Evolutionary conservation across 2,797 vertebrate genomes (phyloP), one percentile per base, ranked within the genome.

Genomic region (Cottoperca gobio): DNA sequence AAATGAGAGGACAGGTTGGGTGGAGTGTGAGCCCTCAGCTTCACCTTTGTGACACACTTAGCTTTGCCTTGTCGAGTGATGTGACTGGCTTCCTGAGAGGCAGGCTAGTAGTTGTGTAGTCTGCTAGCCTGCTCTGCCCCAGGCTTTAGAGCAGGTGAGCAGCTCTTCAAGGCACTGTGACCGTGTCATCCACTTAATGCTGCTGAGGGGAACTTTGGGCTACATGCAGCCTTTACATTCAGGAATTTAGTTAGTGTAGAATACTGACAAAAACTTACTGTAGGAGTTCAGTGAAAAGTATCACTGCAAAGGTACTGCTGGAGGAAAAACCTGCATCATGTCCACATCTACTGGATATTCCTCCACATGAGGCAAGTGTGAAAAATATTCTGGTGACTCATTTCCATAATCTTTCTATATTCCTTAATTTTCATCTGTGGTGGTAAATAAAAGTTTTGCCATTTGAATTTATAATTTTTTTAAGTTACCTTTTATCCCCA

Each of bases 161-260:
- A 61, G 53, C 49, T 72, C 67, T 86, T 67, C 64, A 55, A 68
- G 40, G 45, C 35, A 50, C 60, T n/a, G 60, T 70, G 64, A 67
- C 58, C 23, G 5, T 23, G 23, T 50, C 42, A n/a, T 43, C 81
- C 46, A 69, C 75, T 70, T 59, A 21, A n/a, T n/a, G n/a, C 6
- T 45, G 37, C 13, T 39, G 19, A 67, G 31, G 24, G n/a, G 5
- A 63, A 45, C 64, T 59, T 68, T 19, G n/a, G 19, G 17, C 55
- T 40, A 6, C n/a, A 50, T 61, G 59, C 35, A 55, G 46, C 5
- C 7, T 49, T 48, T 31, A 28, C 16, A 28, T 70, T 42, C 17
- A 19, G 21, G 12, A 43, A 24, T 43, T 9, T 17, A 40, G 54
- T 63, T 37, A 50, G 11, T n/a, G 31, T 59, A 24, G 0, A 46